Evolutionary conservation across 1,140 invertebrate genomes (phyloP).

Genomic region (Drosophila albomicans): DNA sequence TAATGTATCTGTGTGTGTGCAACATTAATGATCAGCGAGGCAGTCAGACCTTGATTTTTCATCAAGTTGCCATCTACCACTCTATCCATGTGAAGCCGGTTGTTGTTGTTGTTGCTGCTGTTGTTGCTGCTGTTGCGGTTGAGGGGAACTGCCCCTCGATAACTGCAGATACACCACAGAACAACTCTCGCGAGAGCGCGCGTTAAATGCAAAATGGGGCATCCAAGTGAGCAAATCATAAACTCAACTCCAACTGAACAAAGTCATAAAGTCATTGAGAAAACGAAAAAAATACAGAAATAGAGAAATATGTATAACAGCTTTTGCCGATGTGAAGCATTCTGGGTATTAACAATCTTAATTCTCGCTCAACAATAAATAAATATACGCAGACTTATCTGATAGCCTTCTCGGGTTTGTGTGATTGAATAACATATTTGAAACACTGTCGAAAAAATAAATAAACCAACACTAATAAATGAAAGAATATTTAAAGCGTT

Average conservation of each 20-base stretch:
- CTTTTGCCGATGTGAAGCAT: constrained; percentile 8
- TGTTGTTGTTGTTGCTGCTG: neutral
- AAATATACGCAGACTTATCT: constrained; percentile 20
- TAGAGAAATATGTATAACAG: neutral
- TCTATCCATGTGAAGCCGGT: neutral
- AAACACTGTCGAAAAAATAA: neutral
- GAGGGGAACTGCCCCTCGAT: constrained; percentile 9
- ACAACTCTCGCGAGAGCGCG: neutral
- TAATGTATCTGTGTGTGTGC: constrained; percentile 34
- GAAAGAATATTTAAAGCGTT: too few species aligned
- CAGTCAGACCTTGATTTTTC: constrained; percentile 50
- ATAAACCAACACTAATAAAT: neutral
- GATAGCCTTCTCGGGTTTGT: neutral
- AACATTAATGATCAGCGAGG: constrained; percentile 65
- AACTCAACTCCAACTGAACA: neutral
- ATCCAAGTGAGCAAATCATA: constrained; percentile 28
- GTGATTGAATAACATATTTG: neutral
- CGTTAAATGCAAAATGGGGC: constrained; percentile 38
- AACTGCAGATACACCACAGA: neutral
- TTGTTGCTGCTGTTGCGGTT: constrained; percentile 6
- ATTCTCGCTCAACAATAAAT: constrained; percentile 9
- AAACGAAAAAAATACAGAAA: constrained; percentile 6
- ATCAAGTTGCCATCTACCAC: neutral
- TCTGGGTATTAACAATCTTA: constrained; percentile 2
- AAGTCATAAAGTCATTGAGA: constrained; percentile 5